Evolutionary conservation across 2,888 invertebrate species (phyloP), one percentile per base, ranked within the genome.

Genomic region (Drosophila anomelani): DNA sequence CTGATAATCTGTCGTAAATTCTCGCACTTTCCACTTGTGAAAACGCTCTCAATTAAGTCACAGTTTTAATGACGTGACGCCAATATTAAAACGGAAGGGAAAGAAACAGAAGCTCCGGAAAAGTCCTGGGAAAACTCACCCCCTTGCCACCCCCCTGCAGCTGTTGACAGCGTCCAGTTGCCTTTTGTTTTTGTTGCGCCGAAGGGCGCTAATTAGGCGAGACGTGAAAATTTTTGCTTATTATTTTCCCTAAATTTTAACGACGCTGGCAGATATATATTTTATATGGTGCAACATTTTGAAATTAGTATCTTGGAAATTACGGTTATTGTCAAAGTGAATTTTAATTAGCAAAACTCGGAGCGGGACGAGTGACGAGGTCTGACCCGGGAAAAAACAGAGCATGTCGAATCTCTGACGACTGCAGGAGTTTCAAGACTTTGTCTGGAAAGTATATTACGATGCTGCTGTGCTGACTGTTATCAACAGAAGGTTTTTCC

Each of bases 191-290:
- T 55, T 70, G 67, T 72, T 79, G 59, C 57, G 72, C 66, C 55
- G 20, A 15, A 15, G 20, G 23, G 56, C 58, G 75, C 86, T 88
- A 86, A 86, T 86, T 86, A 82, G 82, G 84, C 80, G 88, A 80
- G 84, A 86, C 85, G 88, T 86, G 85, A 86, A 86, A 84, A 88
- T 88, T 86, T 86, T 86, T 86, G 78, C 79, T 88, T 86, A 86
- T 88, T 86, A 81, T 88, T 79, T 88, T 82, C 71, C 81, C 82
- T 79, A 87, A 77, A 86, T 85, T 86, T 85, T 86, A 77, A 85
- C 79, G 85, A 88, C 85, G 71, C 79, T 49, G 38, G 12, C 62
- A 77, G 82, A 76, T 80, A 76, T 79, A 75, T 80, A 82, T 78
- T 81, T 79, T 79, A 82, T 77, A 68, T 60, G 74, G 73, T 83